Conservation (phyloP, 2,113 vertebrate genomes). For the Triplophysa tibetana region DNA sequence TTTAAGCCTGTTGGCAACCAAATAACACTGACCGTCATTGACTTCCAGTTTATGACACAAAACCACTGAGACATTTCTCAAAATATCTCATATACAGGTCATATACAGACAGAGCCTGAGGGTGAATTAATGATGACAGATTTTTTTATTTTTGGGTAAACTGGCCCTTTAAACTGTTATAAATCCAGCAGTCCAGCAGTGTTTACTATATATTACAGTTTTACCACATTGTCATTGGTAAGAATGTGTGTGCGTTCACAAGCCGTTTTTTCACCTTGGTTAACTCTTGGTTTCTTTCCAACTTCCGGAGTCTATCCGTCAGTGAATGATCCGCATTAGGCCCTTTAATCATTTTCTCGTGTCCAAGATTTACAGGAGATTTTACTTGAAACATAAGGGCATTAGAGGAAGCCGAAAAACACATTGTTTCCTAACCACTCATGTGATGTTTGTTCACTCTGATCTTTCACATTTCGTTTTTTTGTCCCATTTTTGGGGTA, state of each 20-base stretch:
- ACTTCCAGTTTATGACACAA: too few species aligned
- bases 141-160: too few species aligned
- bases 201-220: neutral
- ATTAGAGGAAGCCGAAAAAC: conserved; percentile 18
- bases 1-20: too few species aligned
- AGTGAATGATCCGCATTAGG: conserved; percentile 46
- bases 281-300: conserved; percentile 17
- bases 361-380: conserved; percentile 65
- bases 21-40: too few species aligned
- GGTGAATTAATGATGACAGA: too few species aligned
- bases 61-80: too few species aligned
- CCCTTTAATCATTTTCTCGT: conserved; percentile 70
- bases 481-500: neutral
- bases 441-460: neutral
- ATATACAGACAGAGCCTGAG: too few species aligned
- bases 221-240: too few species aligned
- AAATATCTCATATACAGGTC: too few species aligned
- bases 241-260: neutral
- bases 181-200: neutral
- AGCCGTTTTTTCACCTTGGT: neutral
- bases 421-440: neutral
- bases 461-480: neutral
- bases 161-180: neutral
- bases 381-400: neutral
- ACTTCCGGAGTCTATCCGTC: conserved; percentile 6